Percentiles rank a stretch among this genome's conserved stretches.
These are phyloP conservation scores for Geotrupes spiniger DNA, from an alignment of 2,888 invertebrate genomes.

Conservation along the genomic window DNA sequence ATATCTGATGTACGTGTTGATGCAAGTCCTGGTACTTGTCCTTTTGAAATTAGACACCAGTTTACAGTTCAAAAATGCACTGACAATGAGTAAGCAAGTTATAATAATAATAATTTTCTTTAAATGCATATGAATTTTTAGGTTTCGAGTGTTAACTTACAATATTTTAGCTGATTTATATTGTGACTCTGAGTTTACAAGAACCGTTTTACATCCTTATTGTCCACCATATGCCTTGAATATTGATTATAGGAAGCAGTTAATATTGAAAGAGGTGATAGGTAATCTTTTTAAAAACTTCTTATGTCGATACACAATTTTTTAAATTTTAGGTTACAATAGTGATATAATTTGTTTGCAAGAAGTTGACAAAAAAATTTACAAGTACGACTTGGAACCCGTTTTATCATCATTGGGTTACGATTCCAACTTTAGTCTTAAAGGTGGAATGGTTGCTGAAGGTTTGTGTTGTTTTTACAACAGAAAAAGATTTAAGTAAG, in stretches of 20 bases:
- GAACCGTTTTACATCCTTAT: slow-evolving; percentile 73
- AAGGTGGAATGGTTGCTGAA: slow-evolving; percentile 73
- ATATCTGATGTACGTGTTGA: slow-evolving; percentile 61
- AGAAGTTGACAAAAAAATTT: slow-evolving; percentile 85
- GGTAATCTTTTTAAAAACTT: slow-evolving; percentile 52
- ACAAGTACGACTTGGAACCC: slow-evolving; percentile 62
- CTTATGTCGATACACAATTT: slow-evolving; percentile 6
- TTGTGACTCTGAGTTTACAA: slow-evolving; percentile 78
- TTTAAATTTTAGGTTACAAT: slow-evolving; percentile 70
- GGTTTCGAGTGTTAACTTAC: slow-evolving; percentile 80
- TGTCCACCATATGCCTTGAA: slow-evolving; percentile 79
- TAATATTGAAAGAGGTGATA: slow-evolving; percentile 77
- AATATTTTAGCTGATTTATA: slow-evolving; percentile 92
- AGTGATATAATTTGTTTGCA: slow-evolving; percentile 88
- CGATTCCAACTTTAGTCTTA: slow-evolving; percentile 64
- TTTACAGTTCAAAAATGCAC: slow-evolving; percentile 62
- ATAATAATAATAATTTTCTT: slow-evolving; percentile 6
- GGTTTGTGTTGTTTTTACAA: slow-evolving; percentile 80
- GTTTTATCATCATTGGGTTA: slow-evolving; percentile 58
- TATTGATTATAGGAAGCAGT: slow-evolving; percentile 82
- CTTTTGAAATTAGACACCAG: slow-evolving; percentile 75
- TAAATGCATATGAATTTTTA: slow-evolving; percentile 35
- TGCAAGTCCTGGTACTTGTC: slow-evolving; percentile 75
- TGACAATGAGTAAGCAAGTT: slow-evolving; percentile 56
- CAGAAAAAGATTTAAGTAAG: slow-evolving; percentile 64